A percentile compares a stretch with the other conserved stretches of the same genome.
Conservation (phyloP, 2,888 invertebrate species). For the Dysmachus trigonus region DNA sequence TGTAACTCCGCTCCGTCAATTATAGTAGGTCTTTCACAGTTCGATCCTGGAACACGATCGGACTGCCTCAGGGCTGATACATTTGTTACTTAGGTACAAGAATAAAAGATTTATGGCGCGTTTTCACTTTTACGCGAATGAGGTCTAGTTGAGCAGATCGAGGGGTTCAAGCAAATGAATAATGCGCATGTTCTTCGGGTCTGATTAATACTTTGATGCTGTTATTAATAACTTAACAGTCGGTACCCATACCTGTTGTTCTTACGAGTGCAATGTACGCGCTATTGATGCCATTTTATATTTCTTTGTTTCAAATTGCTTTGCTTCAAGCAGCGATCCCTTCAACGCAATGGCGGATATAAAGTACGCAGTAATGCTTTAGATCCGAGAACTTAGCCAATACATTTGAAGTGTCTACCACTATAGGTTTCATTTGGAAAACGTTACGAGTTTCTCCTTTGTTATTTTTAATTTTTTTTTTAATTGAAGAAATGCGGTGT, state of each 20-base stretch:
- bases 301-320: neutral
- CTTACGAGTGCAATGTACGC: neutral
- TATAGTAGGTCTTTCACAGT: neutral
- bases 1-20: neutral
- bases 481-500: too few relatives aligned
- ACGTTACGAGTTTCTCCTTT: too few relatives aligned
- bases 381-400: neutral
- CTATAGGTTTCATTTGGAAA: neutral
- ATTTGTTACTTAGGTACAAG: neutral
- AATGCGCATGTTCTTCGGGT: neutral
- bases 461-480: too few relatives aligned
- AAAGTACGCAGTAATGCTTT: neutral
- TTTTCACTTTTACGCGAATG: conserved; percentile 22
- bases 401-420: neutral
- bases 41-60: conserved; percentile 3
- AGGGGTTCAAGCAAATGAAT: neutral
- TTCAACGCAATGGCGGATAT: neutral
- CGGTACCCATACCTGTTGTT: neutral
- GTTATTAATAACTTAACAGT: neutral
- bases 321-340: neutral
- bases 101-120: neutral
- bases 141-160: neutral
- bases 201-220: neutral
- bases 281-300: neutral
- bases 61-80: neutral